A percentile compares a stretch with the other conserved stretches of the same genome.
phyloP scores from a whole-genome alignment of 2,888 invertebrate species.

The Drosophila falleni region DNA sequence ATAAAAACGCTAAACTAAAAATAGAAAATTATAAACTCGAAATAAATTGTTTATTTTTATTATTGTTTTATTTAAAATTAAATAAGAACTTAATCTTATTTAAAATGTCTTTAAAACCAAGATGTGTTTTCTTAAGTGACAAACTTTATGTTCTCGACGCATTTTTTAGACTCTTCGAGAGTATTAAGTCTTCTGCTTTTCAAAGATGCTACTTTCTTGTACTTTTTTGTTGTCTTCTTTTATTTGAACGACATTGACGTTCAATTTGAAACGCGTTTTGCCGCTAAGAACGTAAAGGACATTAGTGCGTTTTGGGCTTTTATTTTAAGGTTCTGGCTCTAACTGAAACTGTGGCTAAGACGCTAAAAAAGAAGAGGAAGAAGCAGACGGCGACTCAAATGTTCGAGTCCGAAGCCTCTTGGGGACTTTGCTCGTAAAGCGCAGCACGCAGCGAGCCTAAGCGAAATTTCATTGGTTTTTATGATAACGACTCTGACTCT shows the following conservation, averaged over 20 bases:
- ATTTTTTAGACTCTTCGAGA: too few species aligned
- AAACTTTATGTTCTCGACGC: too few species aligned
- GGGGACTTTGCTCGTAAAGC: slow-evolving; percentile 72
- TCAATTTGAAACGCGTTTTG: slow-evolving; percentile 37
- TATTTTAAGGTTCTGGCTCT: slow-evolving; percentile 56
- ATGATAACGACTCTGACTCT: slow-evolving; percentile 50
- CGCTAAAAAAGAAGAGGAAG: neutral
- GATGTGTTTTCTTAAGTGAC: too few species aligned
- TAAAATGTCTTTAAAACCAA: too few species aligned
- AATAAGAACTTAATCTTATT: too few species aligned
- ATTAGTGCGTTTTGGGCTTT: slow-evolving; percentile 71
- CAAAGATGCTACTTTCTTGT: neutral
- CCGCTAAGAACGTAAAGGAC: slow-evolving; percentile 65
- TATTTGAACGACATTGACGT: slow-evolving; percentile 39
- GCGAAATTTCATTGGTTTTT: slow-evolving; percentile 80
- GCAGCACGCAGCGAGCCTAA: slow-evolving; percentile 63
- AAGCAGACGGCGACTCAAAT: slow-evolving; percentile 3
- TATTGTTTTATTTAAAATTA: too few species aligned
- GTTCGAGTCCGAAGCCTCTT: slow-evolving; percentile 23
- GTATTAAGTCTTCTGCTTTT: slow-evolving; percentile 15
- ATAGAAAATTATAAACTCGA: too few species aligned
- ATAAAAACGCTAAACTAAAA: too few species aligned
- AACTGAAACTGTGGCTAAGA: neutral
- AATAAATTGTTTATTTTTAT: too few species aligned
- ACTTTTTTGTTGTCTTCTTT: slow-evolving; percentile 41